Base-by-base conservation (phyloP, 2,113 vertebrate genomes). In the Gadus chalcogrammus region DNA sequence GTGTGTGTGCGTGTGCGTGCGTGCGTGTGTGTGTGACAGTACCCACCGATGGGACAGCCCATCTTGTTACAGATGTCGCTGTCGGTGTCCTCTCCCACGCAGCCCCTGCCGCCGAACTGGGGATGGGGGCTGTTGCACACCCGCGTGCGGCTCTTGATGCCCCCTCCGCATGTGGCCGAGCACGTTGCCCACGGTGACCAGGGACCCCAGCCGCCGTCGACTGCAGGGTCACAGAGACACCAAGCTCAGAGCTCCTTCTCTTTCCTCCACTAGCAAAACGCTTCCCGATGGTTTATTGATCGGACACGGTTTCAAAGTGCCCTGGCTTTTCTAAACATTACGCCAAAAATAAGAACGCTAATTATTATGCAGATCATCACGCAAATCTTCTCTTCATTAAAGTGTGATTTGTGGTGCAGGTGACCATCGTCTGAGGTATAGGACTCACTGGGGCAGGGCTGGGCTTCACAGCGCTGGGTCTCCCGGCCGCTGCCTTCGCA, bases 161-260 rank as follows among this genome's bases (percentile, higher is more conserved):
- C 97, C 28, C 97, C 96, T 0, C 92, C 95, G 35, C 97, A 99
- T 61, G 95, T 96, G 52, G 91, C 92, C 0, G 95, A 94, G 82
- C 97, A 99, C 67, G 92, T 85, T 1, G 97, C 97, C 97, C 97
- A 99, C 0, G 95, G 96, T 38, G 97, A 99, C 97, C 97, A 99
- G 1, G 95, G 96, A 64, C 97, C 95, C 97, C 97, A 99, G 72
- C 92, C 92, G 17, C 97, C 97, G 1, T 99, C 94, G 12, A 99
- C 97, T 98, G 73, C 13, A 67, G 79, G 70, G 22, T 58, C 65
- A 20, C 27, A 74, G 13, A 7, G 20, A 31, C 13, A 15, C 61
- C 18, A 48, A 8, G 38, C 12, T 11, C 12, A 12, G 12, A 48
- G 42, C 42, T 48, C 8, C 42, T 8, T 13, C 42, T 13, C 11